Percentiles rank a stretch among this genome's conserved stretches.
Conservation (phyloP, 1,140 invertebrate genomes). For the Ceratosolen fusciceps region DNA sequence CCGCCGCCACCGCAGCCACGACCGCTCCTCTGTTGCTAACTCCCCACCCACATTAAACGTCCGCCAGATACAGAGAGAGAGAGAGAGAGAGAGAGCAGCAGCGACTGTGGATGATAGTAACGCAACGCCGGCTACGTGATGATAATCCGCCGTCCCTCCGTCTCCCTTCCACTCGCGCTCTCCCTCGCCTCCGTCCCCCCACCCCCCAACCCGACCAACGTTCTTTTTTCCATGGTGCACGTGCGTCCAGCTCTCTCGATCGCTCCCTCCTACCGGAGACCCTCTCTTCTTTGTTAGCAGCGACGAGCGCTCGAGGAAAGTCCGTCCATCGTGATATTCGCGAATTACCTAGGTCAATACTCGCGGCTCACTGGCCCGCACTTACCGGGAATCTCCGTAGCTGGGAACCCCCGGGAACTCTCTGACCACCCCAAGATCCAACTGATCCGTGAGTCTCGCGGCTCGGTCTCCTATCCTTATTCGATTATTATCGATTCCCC, state of each 20-base stretch:
- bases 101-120: slow-evolving; percentile 3
- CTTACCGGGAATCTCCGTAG: background rate
- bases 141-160: slow-evolving; percentile 25
- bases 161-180: background rate
- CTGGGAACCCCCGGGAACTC: no score
- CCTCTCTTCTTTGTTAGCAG: background rate
- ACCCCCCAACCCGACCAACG: background rate
- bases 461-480: background rate
- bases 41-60: background rate
- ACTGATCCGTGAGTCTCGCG: no score
- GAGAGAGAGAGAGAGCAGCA: background rate
- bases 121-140: slow-evolving; percentile 8
- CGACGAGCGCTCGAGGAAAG: background rate
- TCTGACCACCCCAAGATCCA: no score
- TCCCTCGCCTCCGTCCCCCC: background rate
- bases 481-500: background rate
- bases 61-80: background rate
- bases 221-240: slow-evolving; percentile 7
- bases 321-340: background rate
- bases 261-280: background rate
- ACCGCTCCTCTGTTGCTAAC: slow-evolving; percentile 11
- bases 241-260: background rate
- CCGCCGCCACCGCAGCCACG: slow-evolving; percentile 4
- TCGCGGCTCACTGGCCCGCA: background rate
- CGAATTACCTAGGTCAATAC: background rate